Base-by-base conservation (phyloP, 2,113 vertebrate species). In the Entelurus aequoreus region DNA sequence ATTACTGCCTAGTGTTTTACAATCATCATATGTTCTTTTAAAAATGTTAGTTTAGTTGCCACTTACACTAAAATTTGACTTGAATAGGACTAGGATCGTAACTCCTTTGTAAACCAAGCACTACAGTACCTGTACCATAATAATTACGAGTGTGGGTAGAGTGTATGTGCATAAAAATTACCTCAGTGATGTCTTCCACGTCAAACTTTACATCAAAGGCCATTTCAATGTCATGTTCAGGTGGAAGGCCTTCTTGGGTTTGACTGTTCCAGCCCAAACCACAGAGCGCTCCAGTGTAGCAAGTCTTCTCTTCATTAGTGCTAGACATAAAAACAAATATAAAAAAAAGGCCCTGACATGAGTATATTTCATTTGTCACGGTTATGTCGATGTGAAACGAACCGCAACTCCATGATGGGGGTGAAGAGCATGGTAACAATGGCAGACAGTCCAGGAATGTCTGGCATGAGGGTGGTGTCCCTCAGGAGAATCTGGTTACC, bases 351-450 rank as follows among this genome's bases (percentile, higher is more conserved):
- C 19, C 6, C 1, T 16, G n/a, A 19, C 15, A 16, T 11, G 15
- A 40, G 15, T 42, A 37, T 6, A 54, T 37, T 40, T 38, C 8
- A 54, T 9, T 4, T 14, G 5, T 8, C 35, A n/a, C 14, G 16
- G 8, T 8, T n/a, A 3, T 36, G 10, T 28, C 4, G n/a, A 15
- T 54, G 8, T 72, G 7, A 19, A 15, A 78, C 83, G 50, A 3
- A 99, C 97, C 96, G 93, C 0, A 98, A 78, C 76, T 98, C 94
- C 89, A 96, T 92, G 67, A 91, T 61, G 0, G 96, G 96, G 6
- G 94, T 85, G 48, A 99, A 99, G 15, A 99, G 76, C 93, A 96
- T 95, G 50, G 88, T 90, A 56, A 96, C 57, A 5, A 99, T 86
- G 0, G 91, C 90, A 0, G 92, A 93, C 3, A 99, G 86, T 12